Percentiles rank a stretch among this genome's conserved stretches.
Evolutionary conservation across 2,113 vertebrate genomes (phyloP).

Genomic region (Crotalus tigris): DNA sequence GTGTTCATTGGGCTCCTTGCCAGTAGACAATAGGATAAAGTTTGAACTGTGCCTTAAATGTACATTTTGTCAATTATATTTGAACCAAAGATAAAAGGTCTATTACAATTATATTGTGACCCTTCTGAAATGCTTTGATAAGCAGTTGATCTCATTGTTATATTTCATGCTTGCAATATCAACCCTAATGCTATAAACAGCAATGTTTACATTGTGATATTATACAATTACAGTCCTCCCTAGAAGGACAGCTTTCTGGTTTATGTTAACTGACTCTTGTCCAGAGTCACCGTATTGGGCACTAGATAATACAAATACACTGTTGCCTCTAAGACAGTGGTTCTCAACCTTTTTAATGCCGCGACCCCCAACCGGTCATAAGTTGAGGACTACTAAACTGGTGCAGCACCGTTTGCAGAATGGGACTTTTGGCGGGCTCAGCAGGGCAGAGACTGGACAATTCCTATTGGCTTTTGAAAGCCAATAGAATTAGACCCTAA

Average conservation of each 20-base stretch:
- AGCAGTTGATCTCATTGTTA: neutral
- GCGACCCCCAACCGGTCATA: no score
- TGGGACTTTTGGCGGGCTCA: no score
- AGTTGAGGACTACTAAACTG: no score
- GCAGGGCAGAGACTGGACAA: no score
- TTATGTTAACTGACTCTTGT: neutral
- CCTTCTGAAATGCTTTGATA: neutral
- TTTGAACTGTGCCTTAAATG: neutral
- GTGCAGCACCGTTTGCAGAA: no score
- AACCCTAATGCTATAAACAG: neutral
- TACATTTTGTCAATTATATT: neutral
- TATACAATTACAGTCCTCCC: neutral
- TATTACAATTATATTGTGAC: neutral
- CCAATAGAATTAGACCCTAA: no score
- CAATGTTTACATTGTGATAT: neutral
- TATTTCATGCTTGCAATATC: neutral
- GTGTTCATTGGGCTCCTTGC: neutral
- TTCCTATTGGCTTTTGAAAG: no score
- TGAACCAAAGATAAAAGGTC: neutral
- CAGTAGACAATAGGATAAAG: neutral
- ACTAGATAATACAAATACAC: neutral
- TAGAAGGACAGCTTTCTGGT: neutral
- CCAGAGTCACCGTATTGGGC: neutral
- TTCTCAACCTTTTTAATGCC: no score
- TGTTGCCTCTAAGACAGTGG: neutral